Conservation (phyloP, 2,888 invertebrate genomes). For the Metalampra italica region DNA sequence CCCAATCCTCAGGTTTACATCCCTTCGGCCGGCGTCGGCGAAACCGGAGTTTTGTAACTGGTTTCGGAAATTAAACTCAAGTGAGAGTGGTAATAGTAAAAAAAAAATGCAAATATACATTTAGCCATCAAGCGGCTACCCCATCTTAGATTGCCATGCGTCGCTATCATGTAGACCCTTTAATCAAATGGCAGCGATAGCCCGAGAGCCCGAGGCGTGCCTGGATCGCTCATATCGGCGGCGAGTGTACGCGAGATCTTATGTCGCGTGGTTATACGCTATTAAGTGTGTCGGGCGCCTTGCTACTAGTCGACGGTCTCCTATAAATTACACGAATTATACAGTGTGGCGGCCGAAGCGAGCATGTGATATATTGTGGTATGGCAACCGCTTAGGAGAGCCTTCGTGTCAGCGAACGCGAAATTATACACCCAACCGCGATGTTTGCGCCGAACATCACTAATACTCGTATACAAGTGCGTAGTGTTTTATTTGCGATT, state of each 20-base stretch:
- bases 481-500: conserved; percentile 61
- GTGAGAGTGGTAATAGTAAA: not conserved
- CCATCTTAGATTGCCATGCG: conserved; percentile 27
- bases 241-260: conserved; percentile 34
- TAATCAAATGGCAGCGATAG: conserved; percentile 42
- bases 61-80: too few species aligned
- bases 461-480: conserved; percentile 47
- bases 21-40: too few species aligned
- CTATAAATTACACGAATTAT: conserved; percentile 77
- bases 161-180: conserved; percentile 39
- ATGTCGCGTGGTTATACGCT: conserved; percentile 73
- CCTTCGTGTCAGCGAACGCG: conserved; percentile 64
- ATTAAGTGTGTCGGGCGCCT: conserved; percentile 57
- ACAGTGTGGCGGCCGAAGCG: conserved; percentile 57
- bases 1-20: not conserved
- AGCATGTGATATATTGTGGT: conserved; percentile 71
- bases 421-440: conserved; percentile 66
- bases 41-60: too few species aligned
- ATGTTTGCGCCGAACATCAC: conserved; percentile 55
- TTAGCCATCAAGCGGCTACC: conserved; percentile 13
- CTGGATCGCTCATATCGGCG: conserved; percentile 8
- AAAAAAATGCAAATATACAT: conserved; percentile 4
- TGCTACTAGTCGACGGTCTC: conserved; percentile 60
- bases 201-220: conserved; percentile 26
- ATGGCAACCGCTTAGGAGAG: conserved; percentile 46